A percentile compares a stretch with the other conserved stretches of the same genome.
Conservation (phyloP, 2,888 invertebrate species). For the Gibbula magus region DNA sequence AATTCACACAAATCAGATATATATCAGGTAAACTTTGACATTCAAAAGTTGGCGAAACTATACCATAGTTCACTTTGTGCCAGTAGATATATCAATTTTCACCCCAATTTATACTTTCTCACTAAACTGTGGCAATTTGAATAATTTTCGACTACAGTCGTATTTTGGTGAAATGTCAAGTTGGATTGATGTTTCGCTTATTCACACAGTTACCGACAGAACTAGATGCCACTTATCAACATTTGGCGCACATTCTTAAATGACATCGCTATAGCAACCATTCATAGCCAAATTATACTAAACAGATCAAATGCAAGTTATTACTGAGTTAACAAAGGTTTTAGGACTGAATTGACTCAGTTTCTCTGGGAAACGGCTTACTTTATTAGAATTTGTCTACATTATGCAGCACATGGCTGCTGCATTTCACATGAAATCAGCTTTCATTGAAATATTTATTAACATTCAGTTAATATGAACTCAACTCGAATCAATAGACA, state of each 20-base stretch:
- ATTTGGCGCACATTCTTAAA: constrained; percentile 25
- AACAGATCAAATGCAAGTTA: constrained; percentile 25
- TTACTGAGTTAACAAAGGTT: constrained; percentile 3
- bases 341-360: not conserved
- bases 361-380: constrained; percentile 2
- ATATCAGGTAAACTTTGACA: constrained; percentile 21
- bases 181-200: constrained; percentile 12
- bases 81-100: constrained; percentile 18
- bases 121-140: constrained; percentile 19
- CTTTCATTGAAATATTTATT: constrained; percentile 11
- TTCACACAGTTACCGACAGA: constrained; percentile 11
- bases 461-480: not conserved
- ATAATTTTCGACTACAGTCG: constrained; percentile 15
- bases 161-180: constrained; percentile 21
- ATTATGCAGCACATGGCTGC: not conserved
- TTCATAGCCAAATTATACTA: constrained; percentile 28
- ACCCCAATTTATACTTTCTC: constrained; percentile 8
- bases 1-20: constrained; percentile 16
- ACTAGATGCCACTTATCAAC: constrained; percentile 11
- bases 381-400: constrained; percentile 20
- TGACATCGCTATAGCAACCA: constrained; percentile 29
- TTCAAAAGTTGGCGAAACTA: constrained; percentile 4
- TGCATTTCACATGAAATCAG: constrained; percentile 10
- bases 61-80: not conserved
- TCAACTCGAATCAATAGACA: not conserved